A percentile compares a stretch with the other conserved stretches of the same genome.
These are phyloP conservation scores for Herpailurus yagouaroundi DNA, from an alignment of 2,113 vertebrate species.

Conservation along the genomic window DNA sequence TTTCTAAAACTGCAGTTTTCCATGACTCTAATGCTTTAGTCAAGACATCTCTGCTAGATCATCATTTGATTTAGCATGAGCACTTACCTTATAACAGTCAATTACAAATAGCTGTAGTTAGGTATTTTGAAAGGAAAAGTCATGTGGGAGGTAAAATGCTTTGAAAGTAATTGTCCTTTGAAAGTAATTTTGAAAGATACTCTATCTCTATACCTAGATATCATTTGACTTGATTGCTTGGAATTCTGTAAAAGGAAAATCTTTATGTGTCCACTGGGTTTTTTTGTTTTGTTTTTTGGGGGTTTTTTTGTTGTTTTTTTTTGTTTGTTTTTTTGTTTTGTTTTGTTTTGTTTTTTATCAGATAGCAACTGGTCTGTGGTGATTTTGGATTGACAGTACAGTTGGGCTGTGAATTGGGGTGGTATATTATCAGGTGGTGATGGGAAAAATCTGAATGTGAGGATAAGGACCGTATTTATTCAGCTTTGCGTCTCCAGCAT, in stretches of 20 bases:
- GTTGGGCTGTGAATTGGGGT: not conserved
- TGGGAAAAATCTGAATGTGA: not conserved
- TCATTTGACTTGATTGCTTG: not conserved
- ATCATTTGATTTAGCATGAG: not conserved
- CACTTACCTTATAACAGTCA: not conserved
- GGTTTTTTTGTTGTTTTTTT: too few species aligned
- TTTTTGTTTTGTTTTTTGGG: too few species aligned
- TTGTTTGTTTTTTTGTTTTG: not conserved
- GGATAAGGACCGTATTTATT: not conserved
- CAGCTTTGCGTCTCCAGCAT: not conserved
- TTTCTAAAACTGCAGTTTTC: not conserved
- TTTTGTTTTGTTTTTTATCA: not conserved
- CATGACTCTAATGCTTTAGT: not conserved
- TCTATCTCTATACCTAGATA: not conserved
- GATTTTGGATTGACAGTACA: not conserved
- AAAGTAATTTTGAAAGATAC: not conserved
- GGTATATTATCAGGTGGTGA: not conserved
- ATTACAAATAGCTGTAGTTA: not conserved
- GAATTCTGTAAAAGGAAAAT: not conserved
- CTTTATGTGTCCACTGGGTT: not conserved
- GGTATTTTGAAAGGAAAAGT: not conserved
- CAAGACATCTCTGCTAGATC: not conserved
- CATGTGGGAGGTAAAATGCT: not conserved
- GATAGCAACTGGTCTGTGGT: not conserved
- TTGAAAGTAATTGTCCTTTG: not conserved